A percentile compares a stretch with the other conserved stretches of the same genome.
These are phyloP conservation scores for Protonibea diacanthus DNA, from an alignment of 2,797 vertebrate genomes.

Conservation along the genomic window DNA sequence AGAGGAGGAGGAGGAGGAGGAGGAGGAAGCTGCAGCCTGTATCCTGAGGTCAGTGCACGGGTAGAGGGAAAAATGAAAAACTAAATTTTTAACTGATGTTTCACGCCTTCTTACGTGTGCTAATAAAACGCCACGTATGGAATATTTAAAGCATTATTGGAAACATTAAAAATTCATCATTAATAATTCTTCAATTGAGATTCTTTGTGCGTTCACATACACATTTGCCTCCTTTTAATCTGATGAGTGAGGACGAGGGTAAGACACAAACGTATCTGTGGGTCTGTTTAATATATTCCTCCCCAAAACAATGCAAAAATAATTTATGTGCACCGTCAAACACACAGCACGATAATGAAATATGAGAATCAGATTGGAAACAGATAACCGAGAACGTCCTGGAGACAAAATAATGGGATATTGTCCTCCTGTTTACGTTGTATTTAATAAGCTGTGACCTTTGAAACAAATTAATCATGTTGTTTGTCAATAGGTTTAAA, in stretches of 20 bases:
- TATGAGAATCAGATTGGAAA: neutral
- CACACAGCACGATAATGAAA: neutral
- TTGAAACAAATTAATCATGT: slow-evolving; percentile 24
- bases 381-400: neutral
- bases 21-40: slow-evolving; percentile 50
- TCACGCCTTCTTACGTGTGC: neutral
- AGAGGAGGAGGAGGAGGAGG: too few relatives aligned
- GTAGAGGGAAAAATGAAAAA: slow-evolving; percentile 10
- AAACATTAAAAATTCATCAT: slow-evolving; percentile 49
- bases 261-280: neutral
- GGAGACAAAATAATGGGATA: neutral
- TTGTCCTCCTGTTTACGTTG: neutral
- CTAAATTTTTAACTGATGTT: slow-evolving; percentile 10
- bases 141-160: slow-evolving; percentile 32
- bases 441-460: slow-evolving; percentile 5
- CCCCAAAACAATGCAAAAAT: neutral
- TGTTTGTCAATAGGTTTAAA: slow-evolving; percentile 31
- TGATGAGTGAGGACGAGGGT: neutral
- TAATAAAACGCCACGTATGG: neutral
- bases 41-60: slow-evolving; percentile 40
- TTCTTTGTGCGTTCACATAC: slow-evolving; percentile 31
- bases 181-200: slow-evolving; percentile 39
- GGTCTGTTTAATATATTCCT: slow-evolving; percentile 2
- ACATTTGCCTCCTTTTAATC: slow-evolving; percentile 7
- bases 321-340: slow-evolving; percentile 3